phyloP scores from a whole-genome alignment of 2,888 invertebrate species.

The Monopis laevigella region DNA sequence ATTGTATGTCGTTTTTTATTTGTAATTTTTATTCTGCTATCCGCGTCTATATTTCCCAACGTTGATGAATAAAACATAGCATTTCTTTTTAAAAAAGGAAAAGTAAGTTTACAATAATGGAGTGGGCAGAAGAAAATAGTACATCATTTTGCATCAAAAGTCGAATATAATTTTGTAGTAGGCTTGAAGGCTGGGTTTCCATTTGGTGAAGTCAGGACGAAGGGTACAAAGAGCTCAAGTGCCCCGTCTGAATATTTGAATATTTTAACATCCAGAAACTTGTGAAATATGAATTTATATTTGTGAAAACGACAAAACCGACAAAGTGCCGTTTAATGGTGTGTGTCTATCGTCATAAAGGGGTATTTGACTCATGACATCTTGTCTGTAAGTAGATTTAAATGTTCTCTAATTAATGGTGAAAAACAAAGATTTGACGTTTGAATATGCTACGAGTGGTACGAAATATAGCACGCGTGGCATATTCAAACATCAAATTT shows the following conservation, averaged over 20 bases:
- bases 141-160: slow-evolving; percentile 46
- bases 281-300: slow-evolving; percentile 42
- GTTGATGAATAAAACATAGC: too few relatives aligned
- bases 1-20: too few relatives aligned
- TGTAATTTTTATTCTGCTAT: too few relatives aligned
- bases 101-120: too few relatives aligned
- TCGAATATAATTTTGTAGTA: slow-evolving; percentile 49
- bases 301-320: slow-evolving; percentile 16
- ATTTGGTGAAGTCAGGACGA: slow-evolving; percentile 51
- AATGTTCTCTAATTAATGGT: too few relatives aligned
- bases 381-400: too few relatives aligned
- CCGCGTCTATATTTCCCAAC: too few relatives aligned
- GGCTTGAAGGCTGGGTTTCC: slow-evolving; percentile 50
- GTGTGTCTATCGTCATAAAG: slow-evolving; percentile 12
- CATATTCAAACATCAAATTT: too few relatives aligned
- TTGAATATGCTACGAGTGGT: too few relatives aligned
- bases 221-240: slow-evolving; percentile 42
- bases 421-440: too few relatives aligned
- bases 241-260: slow-evolving; percentile 57
- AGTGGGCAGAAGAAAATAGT: slow-evolving; percentile 45
- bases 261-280: slow-evolving; percentile 46
- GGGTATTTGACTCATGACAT: background rate
- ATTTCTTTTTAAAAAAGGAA: too few relatives aligned
- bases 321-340: slow-evolving; percentile 16
- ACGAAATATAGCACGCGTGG: too few relatives aligned